Evolutionary conservation across 2,888 invertebrate species (phyloP), one percentile per base, ranked within the genome.

Genomic region (Therioaphis trifolii): DNA sequence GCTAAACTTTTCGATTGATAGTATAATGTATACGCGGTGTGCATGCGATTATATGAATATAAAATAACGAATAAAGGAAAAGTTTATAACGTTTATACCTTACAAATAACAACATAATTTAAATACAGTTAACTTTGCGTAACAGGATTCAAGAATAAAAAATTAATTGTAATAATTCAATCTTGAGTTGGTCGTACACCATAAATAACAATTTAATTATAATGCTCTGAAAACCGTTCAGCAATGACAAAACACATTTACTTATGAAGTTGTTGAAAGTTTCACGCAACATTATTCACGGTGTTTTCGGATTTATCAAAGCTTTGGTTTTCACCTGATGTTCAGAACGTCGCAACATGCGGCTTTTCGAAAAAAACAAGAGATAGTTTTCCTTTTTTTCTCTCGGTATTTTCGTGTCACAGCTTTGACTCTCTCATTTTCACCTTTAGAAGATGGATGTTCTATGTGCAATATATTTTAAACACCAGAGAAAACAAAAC

Each of bases 191-290:
- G 15, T 58, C 58, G 40, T 15, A 40, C 9, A 35, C 46, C 46
- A 46, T 76, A 46, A 61, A 15, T 66, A 77, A 21, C 21, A 49
- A 40, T 52, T 66, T 35, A 52, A 68, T 78, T 52, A 68, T 35
- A 40, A 49, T 35, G 21, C 40, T 35, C 77, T n/a, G 35, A 12
- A 18, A 24, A 40, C 40, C n/a, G 40, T 68, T 69, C 52, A 27
- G 40, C 68, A 52, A 52, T 77, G 52, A 68, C 77, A 78, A 78
- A 52, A 49, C 52, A 52, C 4, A 46, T 46, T 66, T 40, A 68
- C 49, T 43, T 40, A 55, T 5, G 15, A 40, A 78, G 40, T 78
- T 68, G 78, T 78, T 68, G 52, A 78, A 68, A 78, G 35, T 68
- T 55, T 18, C 4, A 15, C 46, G n/a, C 5, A 40, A 75, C 61